Percentiles rank a stretch among this genome's conserved stretches.
These are phyloP conservation scores for Gallinago solitaria DNA, from an alignment of 2,797 vertebrate genomes.

Conservation along the genomic window DNA sequence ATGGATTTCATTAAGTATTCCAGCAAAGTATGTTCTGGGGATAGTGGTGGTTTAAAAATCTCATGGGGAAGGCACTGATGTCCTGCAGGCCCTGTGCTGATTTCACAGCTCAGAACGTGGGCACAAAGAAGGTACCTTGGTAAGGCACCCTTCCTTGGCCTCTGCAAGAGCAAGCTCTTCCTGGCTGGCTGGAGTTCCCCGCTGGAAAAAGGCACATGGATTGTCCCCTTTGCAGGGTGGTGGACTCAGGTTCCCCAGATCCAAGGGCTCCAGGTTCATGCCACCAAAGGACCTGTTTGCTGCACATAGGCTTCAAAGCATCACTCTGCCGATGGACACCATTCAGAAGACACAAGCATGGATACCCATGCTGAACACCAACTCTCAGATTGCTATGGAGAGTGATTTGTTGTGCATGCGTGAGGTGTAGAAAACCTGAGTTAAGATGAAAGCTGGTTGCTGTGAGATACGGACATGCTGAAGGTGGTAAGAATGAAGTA, in stretches of 20 bases:
- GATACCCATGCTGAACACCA: accelerated
- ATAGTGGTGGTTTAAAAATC: not conserved
- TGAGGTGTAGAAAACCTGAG: not conserved
- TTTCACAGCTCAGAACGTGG: not conserved
- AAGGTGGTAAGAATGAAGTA: not conserved
- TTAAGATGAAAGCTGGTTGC: not conserved
- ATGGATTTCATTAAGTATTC: not conserved
- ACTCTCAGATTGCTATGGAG: not conserved
- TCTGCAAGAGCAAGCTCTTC: not conserved
- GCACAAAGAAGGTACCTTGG: not conserved
- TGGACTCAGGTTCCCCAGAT: not conserved
- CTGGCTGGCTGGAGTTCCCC: not conserved
- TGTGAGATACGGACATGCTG: accelerated
- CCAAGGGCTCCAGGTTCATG: not conserved
- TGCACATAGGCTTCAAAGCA: not conserved
- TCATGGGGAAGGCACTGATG: not conserved
- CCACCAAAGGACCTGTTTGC: accelerated
- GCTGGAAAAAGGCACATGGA: not conserved
- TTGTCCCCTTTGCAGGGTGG: accelerated
- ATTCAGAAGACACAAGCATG: not conserved
- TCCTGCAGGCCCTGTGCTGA: not conserved
- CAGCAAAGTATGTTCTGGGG: not conserved
- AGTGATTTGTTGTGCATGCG: not conserved
- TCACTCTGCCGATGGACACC: not conserved
- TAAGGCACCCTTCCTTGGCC: accelerated